Base-by-base conservation (phyloP, 2,888 invertebrate genomes). In the Eucera pruinosa region DNA sequence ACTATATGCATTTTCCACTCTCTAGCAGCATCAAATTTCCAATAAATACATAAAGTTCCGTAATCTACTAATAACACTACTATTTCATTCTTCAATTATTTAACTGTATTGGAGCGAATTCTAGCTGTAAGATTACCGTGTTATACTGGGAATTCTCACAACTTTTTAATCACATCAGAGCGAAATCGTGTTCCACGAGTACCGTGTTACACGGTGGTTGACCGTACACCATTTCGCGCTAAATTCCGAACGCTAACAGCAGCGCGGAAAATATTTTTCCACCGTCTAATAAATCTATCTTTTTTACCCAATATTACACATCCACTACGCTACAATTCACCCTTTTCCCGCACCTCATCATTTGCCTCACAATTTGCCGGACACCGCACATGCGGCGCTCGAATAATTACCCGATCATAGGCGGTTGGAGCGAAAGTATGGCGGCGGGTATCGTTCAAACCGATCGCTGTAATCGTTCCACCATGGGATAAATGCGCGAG, bases 401-500 rank as follows among this genome's bases (percentile, higher is more conserved):
- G 55, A 48, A 69, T 65, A 78, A 78, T 70, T 70, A 76, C 30
- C 33, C 65, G 48, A 57, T 60, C 65, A 55, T 54, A 48, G 64
- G n/a, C 30, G 52, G 47, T 47, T 43, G 27, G 58, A 33, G 39
- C 62, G 47, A 71, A 76, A 76, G 57, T 72, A 72, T 67, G 61
- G 45, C 47, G 66, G 57, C 61, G 48, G 50, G 61, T 70, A 71
- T 73, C 75, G 57, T 62, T 64, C 4, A 18, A 23, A 73, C 39
- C 60, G 73, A 68, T 62, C 72, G 50, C 65, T 52, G 85, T 66
- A 79, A 78, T 82, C 77, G 69, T 81, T 79, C 70, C 55, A 50
- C 52, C 69, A 45, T 69, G 81, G 72, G 75, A 77, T 79, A 85
- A 85, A 85, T 83, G 77, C 67, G 60, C 71, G 70, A 52, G 60